Base-by-base conservation (phyloP, 2,888 invertebrate species). In the Melieria omissa region DNA sequence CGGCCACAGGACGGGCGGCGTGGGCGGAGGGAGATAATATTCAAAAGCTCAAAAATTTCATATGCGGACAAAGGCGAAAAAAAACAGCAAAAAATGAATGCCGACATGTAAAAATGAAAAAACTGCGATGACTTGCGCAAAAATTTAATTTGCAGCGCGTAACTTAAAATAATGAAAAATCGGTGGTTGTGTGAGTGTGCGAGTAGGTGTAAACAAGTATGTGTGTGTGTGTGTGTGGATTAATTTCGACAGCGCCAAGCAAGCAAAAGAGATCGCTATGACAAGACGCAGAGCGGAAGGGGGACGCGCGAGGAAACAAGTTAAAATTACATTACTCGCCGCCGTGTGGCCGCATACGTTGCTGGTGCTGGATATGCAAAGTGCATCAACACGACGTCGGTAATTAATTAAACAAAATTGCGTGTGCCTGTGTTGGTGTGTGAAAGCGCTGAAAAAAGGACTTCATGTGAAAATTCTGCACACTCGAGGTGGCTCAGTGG, bases 331-430 rank as follows among this genome's bases (percentile, higher is more conserved):
- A 63, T 63, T 63, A 63, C 49, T 4, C 52, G 16, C 14, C 29
- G 29, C 29, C 29, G 29, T 29, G 29, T 29, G 29, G 29, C 29
- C 29, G 29, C 29, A 29, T 3, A 29, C 29, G 29, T 29, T 29
- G 29, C 29, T 29, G 12, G 65, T 54, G 65, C 46, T 62, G 46
- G 8, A 62, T 44, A 44, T 55, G 57, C 66, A 55, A 62, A 71
- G 16, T 16, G 68, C 49, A 63, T 63, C 70, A 47, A 76, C 72
- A 74, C 74, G 75, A 72, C 65, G 77, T 76, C 73, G 73, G 74
- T 78, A 78, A 79, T 79, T 79, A 79, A 79, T 79, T 79, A 76
- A 75, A 75, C 72, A 77, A 75, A 60, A 46, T 44, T 60, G 66
- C 29, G 42, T 5, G 62, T 9, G 45, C 45, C 14, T 45, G 55